These are phyloP conservation scores for Pseudomyrmex flavicornis DNA, from an alignment of 1,140 invertebrate genomes.

Conservation along the genomic window DNA sequence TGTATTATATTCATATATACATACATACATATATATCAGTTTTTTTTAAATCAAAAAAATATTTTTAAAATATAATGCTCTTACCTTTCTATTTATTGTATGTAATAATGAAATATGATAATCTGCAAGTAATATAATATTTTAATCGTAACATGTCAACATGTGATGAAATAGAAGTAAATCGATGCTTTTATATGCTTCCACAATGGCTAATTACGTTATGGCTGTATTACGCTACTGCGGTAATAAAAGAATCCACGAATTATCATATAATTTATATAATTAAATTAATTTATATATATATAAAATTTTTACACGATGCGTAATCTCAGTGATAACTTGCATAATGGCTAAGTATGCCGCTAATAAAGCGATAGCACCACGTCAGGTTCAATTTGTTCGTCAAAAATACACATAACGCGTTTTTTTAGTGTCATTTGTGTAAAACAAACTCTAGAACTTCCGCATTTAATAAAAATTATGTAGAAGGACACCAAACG, in stretches of 20 bases:
- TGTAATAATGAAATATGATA: too few relatives aligned
- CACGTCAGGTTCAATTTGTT: neutral
- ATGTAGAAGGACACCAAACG: neutral
- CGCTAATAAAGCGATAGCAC: neutral
- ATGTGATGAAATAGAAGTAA: neutral
- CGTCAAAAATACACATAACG: neutral
- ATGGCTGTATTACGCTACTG: neutral
- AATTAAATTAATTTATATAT: too few relatives aligned
- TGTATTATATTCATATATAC: too few relatives aligned
- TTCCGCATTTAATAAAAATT: neutral
- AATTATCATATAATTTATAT: slow-evolving; percentile 3
- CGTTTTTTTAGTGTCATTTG: neutral
- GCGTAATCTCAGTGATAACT: too few relatives aligned
- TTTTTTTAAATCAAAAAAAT: neutral
- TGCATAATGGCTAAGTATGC: neutral
- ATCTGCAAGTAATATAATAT: neutral
- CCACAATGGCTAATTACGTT: neutral
- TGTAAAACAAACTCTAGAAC: neutral
- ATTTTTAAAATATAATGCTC: neutral
- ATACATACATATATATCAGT: too few relatives aligned
- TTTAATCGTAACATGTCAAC: neutral
- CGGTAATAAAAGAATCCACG: neutral
- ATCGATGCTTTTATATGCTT: neutral
- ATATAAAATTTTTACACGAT: too few relatives aligned
- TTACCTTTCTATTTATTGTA: too few relatives aligned